Conservation (phyloP, 2,888 invertebrate species). For the Malthinus seriepunctatus region DNA sequence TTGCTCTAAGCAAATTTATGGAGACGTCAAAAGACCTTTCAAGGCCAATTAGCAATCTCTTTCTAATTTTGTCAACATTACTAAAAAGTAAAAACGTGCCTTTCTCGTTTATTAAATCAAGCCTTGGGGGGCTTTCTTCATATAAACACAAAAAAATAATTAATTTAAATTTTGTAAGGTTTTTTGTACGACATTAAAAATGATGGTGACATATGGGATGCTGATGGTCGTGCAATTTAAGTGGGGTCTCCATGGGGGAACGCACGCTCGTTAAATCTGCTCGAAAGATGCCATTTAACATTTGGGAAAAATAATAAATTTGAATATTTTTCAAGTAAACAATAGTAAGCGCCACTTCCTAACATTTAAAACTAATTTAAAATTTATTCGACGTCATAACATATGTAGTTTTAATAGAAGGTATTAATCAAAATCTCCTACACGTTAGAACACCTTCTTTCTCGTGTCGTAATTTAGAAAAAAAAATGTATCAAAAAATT, state of each 20-base stretch:
- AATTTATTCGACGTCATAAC: neutral
- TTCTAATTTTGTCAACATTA: no score
- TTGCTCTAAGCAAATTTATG: neutral
- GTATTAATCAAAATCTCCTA: slow-evolving; percentile 2
- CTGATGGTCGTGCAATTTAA: no score
- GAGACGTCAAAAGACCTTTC: slow-evolving; percentile 3
- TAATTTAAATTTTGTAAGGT: no score
- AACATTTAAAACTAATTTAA: neutral
- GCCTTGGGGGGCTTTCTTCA: no score
- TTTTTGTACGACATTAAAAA: no score
- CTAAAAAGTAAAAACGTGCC: no score
- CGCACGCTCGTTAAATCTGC: no score
- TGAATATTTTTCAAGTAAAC: neutral
- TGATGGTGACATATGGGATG: no score
- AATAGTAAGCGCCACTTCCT: neutral
- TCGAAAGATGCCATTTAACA: no score
- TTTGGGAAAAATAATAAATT: neutral
- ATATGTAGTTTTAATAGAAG: neutral
- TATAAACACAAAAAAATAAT: no score
- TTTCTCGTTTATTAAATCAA: no score
- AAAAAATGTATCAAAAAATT: slow-evolving; percentile 15
- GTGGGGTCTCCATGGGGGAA: no score
- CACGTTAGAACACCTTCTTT: neutral
- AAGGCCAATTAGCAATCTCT: slow-evolving; percentile 1
- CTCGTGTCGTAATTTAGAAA: neutral